Base-by-base conservation (phyloP, 2,797 vertebrate genomes). In the Pangasius mekongensis region DNA sequence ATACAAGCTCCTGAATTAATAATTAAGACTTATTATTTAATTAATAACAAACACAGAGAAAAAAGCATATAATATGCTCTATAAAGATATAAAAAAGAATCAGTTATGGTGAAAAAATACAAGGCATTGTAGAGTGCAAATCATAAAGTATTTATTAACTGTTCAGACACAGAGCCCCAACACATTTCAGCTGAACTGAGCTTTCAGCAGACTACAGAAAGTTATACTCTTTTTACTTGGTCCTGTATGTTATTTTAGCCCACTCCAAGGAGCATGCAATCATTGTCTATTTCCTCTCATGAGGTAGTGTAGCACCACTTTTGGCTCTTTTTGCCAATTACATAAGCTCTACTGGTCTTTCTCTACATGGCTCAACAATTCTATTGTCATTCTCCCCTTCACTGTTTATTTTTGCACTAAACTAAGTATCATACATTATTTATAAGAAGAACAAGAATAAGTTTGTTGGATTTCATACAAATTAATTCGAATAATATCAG, bases 121-220 rank as follows among this genome's bases (percentile, higher is more conserved):
- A 22, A 74, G 52, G 24, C 39, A 66, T 27, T 83, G 60, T 49
- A 66, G 81, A 9, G 27, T n/a, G 60, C 81, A 83, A 18, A 47
- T 83, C 81, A 83, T 83, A 49, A 83, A 66, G 81, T 83, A 66
- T 83, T 83, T 47, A 83, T 66, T 62, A 82, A 82, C 80, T 62
- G 76, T 54, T 64, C 27, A 47, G 81, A 66, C 39, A 83, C 60
- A 64, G 80, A 16, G 58, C 27, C 43, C 56, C 58, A 18, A 47
- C 33, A 43, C 24, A 83, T 83, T 83, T 20, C 81, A 18, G 60
- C 81, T 83, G n/a, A 83, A 64, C 36, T 18, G 39, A 83, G 58
- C 81, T 83, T 62, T 43, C 58, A n/a, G 80, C 24, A 82, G 36
- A 16, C 58, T 64, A 30, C 81, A 64, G 27, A 83, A 66, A 83